Base-by-base conservation (phyloP, 2,888 invertebrate species). In the Acrobasis suavella region DNA sequence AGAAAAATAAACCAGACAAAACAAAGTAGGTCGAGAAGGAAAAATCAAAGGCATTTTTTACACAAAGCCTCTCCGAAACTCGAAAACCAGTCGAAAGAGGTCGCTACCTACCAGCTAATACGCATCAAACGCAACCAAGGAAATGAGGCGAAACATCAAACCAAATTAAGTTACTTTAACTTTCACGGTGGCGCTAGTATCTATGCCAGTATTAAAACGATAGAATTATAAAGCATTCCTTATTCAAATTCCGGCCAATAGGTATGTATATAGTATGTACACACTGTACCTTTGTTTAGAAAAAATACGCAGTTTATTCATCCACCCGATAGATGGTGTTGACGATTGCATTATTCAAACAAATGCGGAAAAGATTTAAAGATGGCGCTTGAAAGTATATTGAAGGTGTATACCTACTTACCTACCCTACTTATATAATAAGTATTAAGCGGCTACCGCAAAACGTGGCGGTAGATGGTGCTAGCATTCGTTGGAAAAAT, bases 251-350 rank as follows among this genome's bases (percentile, higher is more conserved):
- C 1, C 10, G 42, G 14, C 10, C 1, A 32, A 5, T 32, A 22
- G 22, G 22, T 32, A 32, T 7, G 0, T 7, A 32, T 7, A 2
- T 0, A 32, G 32, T 32, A 32, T 32, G 32, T 2, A 32, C 32
- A 32, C 22, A 22, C 12, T 17, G 42, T 42, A 10, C 38, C 22
- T 9, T 12, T 22, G 17, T 42, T 12, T 15, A 56, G 17, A 38
- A 56, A 42, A 38, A 42, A 56, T 42, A n/a, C n/a, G 22, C 42
- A 8, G 42, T 56, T 22, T 15, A 14, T n/a, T 17, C 42, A 42
- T 42, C 56, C 56, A 56, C 42, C 56, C 17, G 17, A 56, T 12
- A 56, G 56, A 56, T 56, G 56, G 56, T 42, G 56, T 2, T 56
- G 0, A 12, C 15, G 56, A 9, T 17, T 56, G 15, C 12, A 10